These are phyloP conservation scores for Acanthornis magna DNA, from an alignment of 2,797 vertebrate species.

Conservation along the genomic window DNA sequence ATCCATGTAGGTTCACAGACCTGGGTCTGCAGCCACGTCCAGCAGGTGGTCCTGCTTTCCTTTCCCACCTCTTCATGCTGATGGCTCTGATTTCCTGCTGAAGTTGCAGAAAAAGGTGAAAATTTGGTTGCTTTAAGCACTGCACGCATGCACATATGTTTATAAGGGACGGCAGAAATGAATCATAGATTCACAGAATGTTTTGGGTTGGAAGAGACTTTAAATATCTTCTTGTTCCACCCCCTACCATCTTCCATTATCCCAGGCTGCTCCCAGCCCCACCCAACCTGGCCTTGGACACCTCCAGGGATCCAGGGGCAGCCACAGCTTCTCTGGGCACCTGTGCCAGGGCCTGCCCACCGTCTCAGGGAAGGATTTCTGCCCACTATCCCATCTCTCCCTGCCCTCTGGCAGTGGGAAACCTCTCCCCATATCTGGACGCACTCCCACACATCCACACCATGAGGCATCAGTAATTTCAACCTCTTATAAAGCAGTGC, in stretches of 20 bases:
- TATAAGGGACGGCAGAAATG: not conserved
- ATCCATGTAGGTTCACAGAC: not conserved
- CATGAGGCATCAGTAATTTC: not conserved
- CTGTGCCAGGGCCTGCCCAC: rapidly evolving
- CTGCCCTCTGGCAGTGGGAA: not conserved
- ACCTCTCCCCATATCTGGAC: rapidly evolving
- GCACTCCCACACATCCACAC: rapidly evolving
- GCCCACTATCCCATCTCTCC: rapidly evolving
- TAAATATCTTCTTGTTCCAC: not conserved
- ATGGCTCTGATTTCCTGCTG: not conserved
- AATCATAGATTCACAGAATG: not conserved
- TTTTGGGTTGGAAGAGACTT: not conserved
- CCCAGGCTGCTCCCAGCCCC: rapidly evolving
- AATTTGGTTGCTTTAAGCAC: not conserved
- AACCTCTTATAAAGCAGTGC: not conserved
- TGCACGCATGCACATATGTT: rapidly evolving
- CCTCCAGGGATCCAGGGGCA: not conserved
- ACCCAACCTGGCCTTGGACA: rapidly evolving
- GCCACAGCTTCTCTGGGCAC: not conserved
- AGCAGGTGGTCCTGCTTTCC: not conserved
- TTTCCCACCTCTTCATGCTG: not conserved
- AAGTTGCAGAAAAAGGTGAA: not conserved
- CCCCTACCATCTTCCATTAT: rapidly evolving
- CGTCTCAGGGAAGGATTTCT: rapidly evolving
- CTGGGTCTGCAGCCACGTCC: not conserved